Base-by-base conservation (phyloP, 2,888 invertebrate genomes). In the Amiota minor region DNA sequence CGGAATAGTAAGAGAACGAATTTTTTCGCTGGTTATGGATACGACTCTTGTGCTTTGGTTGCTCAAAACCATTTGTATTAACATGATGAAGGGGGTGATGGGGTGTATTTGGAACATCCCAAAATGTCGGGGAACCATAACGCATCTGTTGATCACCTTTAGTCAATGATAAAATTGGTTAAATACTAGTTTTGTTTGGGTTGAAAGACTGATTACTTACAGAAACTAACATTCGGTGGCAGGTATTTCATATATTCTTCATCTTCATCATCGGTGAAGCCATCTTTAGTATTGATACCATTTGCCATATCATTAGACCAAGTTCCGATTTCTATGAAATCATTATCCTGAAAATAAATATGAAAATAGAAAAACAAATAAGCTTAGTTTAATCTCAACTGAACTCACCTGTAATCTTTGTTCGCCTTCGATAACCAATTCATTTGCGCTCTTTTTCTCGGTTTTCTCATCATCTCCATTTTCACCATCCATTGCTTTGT, bases 231-330 rank as follows among this genome's bases (percentile, higher is more conserved):
- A 83, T 93, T 93, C 0, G 92, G 89, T 0, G 93, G 93, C n/a
- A 93, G 85, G 0, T 92, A 92, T 0, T 92, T 91, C 81, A 91
- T 83, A 69, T 88, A 89, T 50, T 91, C 92, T 64, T 91, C 91
- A 56, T 91, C 91, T 18, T 92, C 92, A 61, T 82, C 83, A 11
- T 85, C 82, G 0, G 88, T 81, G 8, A 46, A 78, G 14, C 83
- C 80, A 23, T 78, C 80, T 10, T 76, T 71, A 35, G 73, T 76
- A 65, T 67, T 67, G 23, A 86, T 81, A 0, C 91, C 90, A 0
- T 92, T 91, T 0, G 96, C 95, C 96, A 97, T 96, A 71, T 97
- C 96, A 88, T 97, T 97, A 0, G 95, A 95, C 97, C 97, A 97
- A 0, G 94, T 97, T 10, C 97, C 97, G 67, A 97, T 96, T 88